phyloP scores from a whole-genome alignment of 2,113 vertebrate species.

The Oreocharis arfaki region DNA sequence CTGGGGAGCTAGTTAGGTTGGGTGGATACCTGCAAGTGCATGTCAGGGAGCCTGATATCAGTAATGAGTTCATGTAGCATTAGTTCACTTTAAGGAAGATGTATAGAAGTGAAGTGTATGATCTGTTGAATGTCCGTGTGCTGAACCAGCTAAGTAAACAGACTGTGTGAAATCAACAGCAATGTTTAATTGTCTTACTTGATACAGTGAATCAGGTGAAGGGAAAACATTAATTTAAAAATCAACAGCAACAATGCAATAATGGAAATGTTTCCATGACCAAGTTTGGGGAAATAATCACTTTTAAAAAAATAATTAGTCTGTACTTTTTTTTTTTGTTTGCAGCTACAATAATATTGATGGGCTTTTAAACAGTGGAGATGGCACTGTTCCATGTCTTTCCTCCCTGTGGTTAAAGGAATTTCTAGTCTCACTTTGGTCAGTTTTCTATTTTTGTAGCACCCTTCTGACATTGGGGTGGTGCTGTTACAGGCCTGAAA shows the following conservation, averaged over 20 bases:
- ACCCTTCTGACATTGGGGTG: neutral
- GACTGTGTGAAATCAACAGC: neutral
- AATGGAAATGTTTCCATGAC: neutral
- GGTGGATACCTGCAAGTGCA: neutral
- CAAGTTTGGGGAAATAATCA: neutral
- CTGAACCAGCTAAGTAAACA: neutral
- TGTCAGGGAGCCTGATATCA: neutral
- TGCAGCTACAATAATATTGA: neutral
- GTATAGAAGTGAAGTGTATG: neutral
- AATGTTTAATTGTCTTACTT: neutral
- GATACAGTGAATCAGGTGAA: neutral
- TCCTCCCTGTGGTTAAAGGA: neutral
- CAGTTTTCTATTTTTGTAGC: neutral
- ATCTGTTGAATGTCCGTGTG: neutral
- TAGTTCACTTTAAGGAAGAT: neutral
- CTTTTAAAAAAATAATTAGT: neutral
- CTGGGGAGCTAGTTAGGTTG: neutral
- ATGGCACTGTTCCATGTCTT: neutral
- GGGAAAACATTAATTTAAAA: neutral
- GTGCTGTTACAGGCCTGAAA: neutral
- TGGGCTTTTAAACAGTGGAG: neutral
- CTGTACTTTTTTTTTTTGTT: neutral
- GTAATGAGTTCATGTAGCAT: neutral
- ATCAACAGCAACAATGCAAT: fast-evolving
- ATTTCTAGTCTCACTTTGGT: neutral